Percentiles rank a stretch among this genome's conserved stretches.
These are phyloP conservation scores for Plecturocebus donacophilus DNA, from an alignment of 2,113 vertebrate species.

Conservation along the genomic window DNA sequence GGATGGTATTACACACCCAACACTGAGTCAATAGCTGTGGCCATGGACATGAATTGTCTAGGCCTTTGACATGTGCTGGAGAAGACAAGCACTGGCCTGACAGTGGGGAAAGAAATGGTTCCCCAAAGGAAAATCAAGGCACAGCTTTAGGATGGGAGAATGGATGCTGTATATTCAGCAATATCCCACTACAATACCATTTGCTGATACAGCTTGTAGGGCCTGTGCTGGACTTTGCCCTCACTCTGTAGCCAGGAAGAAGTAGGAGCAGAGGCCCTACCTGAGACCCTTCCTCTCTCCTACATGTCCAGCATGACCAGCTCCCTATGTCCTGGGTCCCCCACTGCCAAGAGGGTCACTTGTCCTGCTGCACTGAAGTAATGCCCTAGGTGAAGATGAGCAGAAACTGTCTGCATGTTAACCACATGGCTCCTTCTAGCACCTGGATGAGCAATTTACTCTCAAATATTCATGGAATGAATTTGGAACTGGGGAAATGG, in stretches of 20 bases:
- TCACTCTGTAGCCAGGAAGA: neutral
- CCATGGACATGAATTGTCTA: neutral
- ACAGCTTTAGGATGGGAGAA: neutral
- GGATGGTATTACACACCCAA: neutral
- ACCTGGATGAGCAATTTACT: neutral
- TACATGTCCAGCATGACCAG: neutral
- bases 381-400: neutral
- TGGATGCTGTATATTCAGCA: neutral
- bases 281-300: neutral
- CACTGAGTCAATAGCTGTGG: neutral
- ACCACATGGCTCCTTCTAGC: neutral
- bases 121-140: neutral
- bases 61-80: neutral
- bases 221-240: neutral
- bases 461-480: neutral
- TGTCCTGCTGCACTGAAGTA: neutral
- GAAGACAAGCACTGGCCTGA: neutral
- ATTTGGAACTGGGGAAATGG: neutral
- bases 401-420: neutral
- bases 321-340: neutral
- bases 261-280: neutral
- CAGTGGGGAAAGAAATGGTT: neutral
- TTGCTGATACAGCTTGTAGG: neutral
- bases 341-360: neutral
- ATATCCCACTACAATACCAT: neutral